A percentile compares a stretch with the other conserved stretches of the same genome.
Evolutionary conservation across 2,888 invertebrate species (phyloP).

Genomic region (Brachypterus glaber): DNA sequence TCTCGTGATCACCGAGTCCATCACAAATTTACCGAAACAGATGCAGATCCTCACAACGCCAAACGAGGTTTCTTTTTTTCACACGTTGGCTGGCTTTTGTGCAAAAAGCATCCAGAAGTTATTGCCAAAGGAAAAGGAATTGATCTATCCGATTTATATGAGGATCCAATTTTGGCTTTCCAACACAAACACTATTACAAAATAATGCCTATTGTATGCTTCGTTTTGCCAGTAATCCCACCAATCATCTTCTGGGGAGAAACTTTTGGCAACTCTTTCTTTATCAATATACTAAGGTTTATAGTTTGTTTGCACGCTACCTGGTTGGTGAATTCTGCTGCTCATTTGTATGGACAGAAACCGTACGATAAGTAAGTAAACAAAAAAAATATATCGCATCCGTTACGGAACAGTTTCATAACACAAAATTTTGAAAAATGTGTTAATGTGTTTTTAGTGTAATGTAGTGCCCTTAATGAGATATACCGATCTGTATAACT

Average conservation of each 20-base stretch:
- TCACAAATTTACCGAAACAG: constrained; percentile 81
- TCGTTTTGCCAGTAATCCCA: constrained; percentile 65
- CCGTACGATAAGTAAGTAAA: constrained; percentile 76
- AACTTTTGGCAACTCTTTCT: constrained; percentile 65
- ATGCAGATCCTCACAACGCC: constrained; percentile 77
- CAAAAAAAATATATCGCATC: too few relatives aligned
- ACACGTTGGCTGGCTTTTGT: constrained; percentile 85
- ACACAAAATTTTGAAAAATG: too few relatives aligned
- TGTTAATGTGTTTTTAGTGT: too few relatives aligned
- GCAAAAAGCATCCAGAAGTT: constrained; percentile 74
- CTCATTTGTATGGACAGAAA: constrained; percentile 86
- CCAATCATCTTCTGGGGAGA: constrained; percentile 84
- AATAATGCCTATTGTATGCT: constrained; percentile 64
- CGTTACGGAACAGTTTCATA: too few relatives aligned
- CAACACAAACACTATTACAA: too few relatives aligned
- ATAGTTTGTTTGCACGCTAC: constrained; percentile 81
- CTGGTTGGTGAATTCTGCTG: constrained; percentile 90
- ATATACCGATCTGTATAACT: too few relatives aligned
- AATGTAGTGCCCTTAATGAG: too few relatives aligned
- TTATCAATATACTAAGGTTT: constrained; percentile 74
- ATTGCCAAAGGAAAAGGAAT: constrained; percentile 56
- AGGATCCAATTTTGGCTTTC: constrained; percentile 65
- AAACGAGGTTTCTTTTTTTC: constrained; percentile 70
- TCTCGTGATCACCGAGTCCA: constrained; percentile 80
- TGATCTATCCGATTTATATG: constrained; percentile 61